phyloP scores from a whole-genome alignment of 2,797 vertebrate genomes.

The Gambelia wislizenii region DNA sequence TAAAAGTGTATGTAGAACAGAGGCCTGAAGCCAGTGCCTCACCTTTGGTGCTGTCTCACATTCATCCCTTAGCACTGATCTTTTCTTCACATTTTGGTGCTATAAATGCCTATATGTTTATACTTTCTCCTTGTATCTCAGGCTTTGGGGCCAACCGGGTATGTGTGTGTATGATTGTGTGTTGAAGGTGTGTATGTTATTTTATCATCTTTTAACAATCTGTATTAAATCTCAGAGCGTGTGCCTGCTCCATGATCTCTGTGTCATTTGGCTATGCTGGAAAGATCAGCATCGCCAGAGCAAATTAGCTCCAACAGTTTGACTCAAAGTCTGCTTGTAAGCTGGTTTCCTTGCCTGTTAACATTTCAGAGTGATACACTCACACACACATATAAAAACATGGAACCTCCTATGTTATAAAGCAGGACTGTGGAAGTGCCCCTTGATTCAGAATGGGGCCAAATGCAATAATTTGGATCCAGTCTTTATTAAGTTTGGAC shows the following conservation, averaged over 20 bases:
- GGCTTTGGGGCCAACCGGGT: constrained; percentile 32
- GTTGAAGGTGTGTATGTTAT: constrained; percentile 8
- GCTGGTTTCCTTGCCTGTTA: neutral
- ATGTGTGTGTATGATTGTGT: constrained; percentile 1
- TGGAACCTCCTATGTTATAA: neutral
- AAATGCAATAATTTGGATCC: neutral
- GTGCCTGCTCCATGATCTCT: neutral
- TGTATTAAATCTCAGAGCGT: constrained; percentile 40
- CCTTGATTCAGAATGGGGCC: neutral
- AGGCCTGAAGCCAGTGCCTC: neutral
- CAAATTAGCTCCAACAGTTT: neutral
- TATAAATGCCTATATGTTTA: constrained; percentile 24
- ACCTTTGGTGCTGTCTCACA: neutral
- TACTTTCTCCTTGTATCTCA: constrained; percentile 41
- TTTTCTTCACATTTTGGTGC: constrained; percentile 25
- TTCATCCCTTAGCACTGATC: constrained; percentile 12
- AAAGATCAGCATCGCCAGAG: neutral
- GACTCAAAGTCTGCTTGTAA: neutral
- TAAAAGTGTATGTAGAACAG: neutral
- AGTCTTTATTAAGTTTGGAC: neutral
- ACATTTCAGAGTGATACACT: neutral
- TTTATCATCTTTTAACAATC: constrained; percentile 34
- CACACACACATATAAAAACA: neutral
- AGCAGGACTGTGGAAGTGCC: neutral
- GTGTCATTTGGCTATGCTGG: neutral